A percentile compares a stretch with the other conserved stretches of the same genome.
Conservation (phyloP, 1,140 invertebrate species). For the Notospermus geniculatus region DNA sequence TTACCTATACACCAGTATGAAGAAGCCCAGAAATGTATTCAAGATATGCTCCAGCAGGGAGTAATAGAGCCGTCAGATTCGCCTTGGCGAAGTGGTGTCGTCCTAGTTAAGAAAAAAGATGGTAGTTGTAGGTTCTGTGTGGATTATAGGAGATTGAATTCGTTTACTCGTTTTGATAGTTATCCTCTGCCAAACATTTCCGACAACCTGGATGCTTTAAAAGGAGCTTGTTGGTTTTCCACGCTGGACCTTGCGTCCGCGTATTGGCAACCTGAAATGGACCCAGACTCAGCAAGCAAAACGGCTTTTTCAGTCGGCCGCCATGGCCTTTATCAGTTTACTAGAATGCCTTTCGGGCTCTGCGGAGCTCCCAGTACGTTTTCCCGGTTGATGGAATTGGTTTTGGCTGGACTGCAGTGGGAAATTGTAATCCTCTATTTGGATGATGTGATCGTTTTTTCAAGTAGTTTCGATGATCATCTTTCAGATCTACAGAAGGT, state of each 20-base stretch:
- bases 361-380: neutral
- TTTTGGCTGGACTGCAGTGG: neutral
- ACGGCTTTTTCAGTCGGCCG: neutral
- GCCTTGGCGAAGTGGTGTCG: too few relatives aligned
- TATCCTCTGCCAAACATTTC: constrained; percentile 60
- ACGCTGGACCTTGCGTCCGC: constrained; percentile 46
- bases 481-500: neutral
- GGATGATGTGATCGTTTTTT: neutral
- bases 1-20: too few relatives aligned
- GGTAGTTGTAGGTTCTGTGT: too few relatives aligned
- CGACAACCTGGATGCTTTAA: constrained; percentile 49
- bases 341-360: too few relatives aligned
- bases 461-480: neutral
- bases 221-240: constrained; percentile 41
- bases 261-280: constrained; percentile 46
- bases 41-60: too few relatives aligned
- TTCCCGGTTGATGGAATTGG: neutral
- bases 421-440: neutral
- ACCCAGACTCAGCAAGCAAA: constrained; percentile 34
- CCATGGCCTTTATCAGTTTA: neutral
- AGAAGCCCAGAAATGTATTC: too few relatives aligned
- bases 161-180: constrained; percentile 47
- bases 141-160: too few relatives aligned
- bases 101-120: too few relatives aligned
- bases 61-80: too few relatives aligned